Conservation (phyloP, 2,113 vertebrate genomes). For the Sakesphorus luctuosus region DNA sequence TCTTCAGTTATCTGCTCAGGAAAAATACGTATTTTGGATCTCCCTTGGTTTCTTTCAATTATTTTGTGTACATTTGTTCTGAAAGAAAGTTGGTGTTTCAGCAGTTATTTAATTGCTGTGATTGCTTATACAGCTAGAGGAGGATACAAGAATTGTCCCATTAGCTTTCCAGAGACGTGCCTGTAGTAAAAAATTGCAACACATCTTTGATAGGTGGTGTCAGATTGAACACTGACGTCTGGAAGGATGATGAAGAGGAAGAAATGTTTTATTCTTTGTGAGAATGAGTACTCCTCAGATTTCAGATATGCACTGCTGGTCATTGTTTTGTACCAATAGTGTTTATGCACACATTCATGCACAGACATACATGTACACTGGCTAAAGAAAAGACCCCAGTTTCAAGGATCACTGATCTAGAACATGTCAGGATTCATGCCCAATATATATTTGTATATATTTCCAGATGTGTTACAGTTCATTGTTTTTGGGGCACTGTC, state of each 20-base stretch:
- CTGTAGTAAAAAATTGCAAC: neutral
- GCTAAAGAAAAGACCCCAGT: neutral
- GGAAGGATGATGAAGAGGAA: neutral
- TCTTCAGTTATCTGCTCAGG: neutral
- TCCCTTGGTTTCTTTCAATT: neutral
- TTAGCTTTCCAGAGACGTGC: neutral
- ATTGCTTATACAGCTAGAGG: neutral
- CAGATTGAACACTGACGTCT: neutral
- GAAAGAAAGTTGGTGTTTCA: neutral
- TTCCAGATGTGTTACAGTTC: neutral
- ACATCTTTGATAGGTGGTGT: neutral
- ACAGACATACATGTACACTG: rapidly evolving
- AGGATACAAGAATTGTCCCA: neutral
- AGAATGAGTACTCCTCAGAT: neutral
- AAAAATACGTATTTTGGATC: neutral
- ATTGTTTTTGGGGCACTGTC: neutral
- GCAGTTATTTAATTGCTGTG: neutral
- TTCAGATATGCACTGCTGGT: neutral
- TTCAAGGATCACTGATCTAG: neutral
- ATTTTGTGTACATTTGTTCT: neutral
- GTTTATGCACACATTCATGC: neutral
- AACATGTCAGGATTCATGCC: neutral
- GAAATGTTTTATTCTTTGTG: neutral
- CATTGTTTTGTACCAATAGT: neutral
- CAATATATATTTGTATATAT: neutral